Evolutionary conservation across 2,888 invertebrate species (phyloP).

Genomic region (Drosophila nr. fundita): DNA sequence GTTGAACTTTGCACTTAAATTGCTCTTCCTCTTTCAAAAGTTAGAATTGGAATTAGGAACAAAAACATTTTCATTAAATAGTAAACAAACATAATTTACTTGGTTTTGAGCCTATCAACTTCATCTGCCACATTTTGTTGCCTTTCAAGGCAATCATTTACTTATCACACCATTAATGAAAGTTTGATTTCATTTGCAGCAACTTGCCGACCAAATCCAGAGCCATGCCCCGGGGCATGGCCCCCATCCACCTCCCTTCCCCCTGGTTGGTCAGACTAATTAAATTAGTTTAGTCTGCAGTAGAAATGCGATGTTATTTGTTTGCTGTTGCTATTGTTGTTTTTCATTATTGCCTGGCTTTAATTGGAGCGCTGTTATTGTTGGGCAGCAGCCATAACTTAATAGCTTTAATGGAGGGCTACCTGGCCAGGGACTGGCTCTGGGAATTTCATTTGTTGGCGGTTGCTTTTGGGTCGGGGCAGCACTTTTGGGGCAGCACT

Average conservation of each 20-base stretch:
- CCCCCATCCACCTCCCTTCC: not conserved
- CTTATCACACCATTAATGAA: slow-evolving; percentile 28
- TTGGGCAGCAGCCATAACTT: slow-evolving; percentile 36
- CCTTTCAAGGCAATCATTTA: slow-evolving; percentile 1
- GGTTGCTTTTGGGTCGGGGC: slow-evolving; percentile 1
- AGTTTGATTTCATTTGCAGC: slow-evolving; percentile 61
- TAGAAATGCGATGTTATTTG: slow-evolving; percentile 51
- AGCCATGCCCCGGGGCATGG: slow-evolving; percentile 1
- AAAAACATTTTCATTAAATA: not conserved
- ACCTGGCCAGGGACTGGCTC: not conserved
- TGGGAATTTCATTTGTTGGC: slow-evolving; percentile 18
- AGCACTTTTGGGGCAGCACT: not conserved
- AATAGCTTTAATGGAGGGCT: slow-evolving; percentile 45
- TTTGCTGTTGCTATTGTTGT: slow-evolving; percentile 21
- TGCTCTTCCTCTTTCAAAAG: not conserved
- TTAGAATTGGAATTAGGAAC: not conserved
- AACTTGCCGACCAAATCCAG: slow-evolving; percentile 27
- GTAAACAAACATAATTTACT: not conserved
- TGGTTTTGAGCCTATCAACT: not conserved
- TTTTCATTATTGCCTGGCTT: slow-evolving; percentile 36
- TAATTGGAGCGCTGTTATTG: slow-evolving; percentile 53
- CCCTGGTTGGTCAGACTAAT: slow-evolving; percentile 55
- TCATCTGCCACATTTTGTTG: not conserved
- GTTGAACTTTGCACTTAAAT: not conserved
- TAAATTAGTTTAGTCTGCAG: slow-evolving; percentile 67